Conservation (phyloP, 1,140 invertebrate genomes). For the Brachionus plicatilis region DNA sequence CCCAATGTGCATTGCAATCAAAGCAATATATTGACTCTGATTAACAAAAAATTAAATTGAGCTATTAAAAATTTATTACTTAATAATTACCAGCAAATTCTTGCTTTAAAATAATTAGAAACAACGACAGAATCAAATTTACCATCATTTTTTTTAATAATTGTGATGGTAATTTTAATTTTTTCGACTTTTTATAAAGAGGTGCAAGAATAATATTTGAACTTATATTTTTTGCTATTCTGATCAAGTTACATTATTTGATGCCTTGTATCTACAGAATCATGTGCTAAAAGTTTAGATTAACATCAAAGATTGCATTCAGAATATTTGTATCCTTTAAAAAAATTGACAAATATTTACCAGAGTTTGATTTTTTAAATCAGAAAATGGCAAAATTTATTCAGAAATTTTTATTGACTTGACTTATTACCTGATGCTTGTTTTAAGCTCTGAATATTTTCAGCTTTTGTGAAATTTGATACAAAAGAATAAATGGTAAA, state of each 20-base stretch:
- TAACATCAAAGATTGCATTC: too few species aligned
- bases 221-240: neutral
- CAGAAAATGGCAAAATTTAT: neutral
- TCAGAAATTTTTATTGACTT: too few species aligned
- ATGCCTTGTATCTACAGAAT: neutral
- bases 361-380: neutral
- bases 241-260: neutral
- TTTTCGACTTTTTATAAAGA: neutral
- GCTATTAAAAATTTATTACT: neutral
- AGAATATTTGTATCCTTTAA: neutral
- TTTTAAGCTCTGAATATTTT: too few species aligned
- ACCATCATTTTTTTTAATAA: neutral
- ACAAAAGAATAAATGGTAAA: too few species aligned
- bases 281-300: neutral
- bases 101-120: neutral
- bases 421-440: neutral
- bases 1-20: conserved; percentile 13
- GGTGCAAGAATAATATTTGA: neutral
- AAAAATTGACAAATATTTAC: neutral
- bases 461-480: too few species aligned
- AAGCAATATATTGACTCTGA: conserved; percentile 7
- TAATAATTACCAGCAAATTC: neutral
- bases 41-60: neutral
- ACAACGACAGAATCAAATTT: neutral
- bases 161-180: neutral